phyloP scores from a whole-genome alignment of 1,140 invertebrate genomes.

The Musca vetustissima region DNA sequence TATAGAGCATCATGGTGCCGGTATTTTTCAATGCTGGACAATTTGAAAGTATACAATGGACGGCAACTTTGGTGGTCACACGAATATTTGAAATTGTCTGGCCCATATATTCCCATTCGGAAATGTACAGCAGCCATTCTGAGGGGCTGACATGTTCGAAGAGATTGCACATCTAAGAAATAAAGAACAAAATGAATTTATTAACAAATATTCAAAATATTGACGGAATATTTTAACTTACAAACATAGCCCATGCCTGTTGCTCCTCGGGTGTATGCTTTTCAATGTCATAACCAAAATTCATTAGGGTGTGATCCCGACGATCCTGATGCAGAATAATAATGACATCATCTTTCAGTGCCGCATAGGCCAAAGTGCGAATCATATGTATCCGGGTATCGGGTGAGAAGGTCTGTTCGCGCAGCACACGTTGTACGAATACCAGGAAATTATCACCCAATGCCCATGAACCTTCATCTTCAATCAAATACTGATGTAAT shows the following conservation, averaged over 20 bases:
- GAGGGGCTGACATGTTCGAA: conserved; percentile 87
- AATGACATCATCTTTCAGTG: conserved; percentile 87
- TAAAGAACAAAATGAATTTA: conserved; percentile 1
- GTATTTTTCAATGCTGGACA: conserved; percentile 71
- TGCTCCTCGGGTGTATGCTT: conserved; percentile 75
- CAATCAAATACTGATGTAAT: conserved; percentile 81
- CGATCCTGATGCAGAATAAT: conserved; percentile 87
- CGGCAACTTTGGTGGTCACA: conserved; percentile 87
- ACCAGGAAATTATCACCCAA: conserved; percentile 83
- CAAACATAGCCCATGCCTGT: conserved; percentile 76
- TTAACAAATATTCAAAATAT: not conserved
- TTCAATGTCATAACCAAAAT: conserved; percentile 84
- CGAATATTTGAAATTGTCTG: conserved; percentile 83
- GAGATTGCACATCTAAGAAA: conserved; percentile 79
- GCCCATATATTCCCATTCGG: conserved; percentile 79
- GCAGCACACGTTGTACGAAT: conserved; percentile 71
- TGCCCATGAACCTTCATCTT: conserved; percentile 88
- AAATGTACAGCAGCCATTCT: conserved; percentile 91
- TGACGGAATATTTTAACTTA: conserved; percentile 51
- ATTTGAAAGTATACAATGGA: conserved; percentile 80
- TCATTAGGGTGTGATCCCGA: conserved; percentile 85
- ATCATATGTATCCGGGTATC: conserved; percentile 66
- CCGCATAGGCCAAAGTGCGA: conserved; percentile 72
- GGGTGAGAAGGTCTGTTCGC: conserved; percentile 62
- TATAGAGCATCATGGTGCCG: conserved; percentile 86